Conservation (phyloP, 2,113 vertebrate species). For the Saguinus midas region DNA sequence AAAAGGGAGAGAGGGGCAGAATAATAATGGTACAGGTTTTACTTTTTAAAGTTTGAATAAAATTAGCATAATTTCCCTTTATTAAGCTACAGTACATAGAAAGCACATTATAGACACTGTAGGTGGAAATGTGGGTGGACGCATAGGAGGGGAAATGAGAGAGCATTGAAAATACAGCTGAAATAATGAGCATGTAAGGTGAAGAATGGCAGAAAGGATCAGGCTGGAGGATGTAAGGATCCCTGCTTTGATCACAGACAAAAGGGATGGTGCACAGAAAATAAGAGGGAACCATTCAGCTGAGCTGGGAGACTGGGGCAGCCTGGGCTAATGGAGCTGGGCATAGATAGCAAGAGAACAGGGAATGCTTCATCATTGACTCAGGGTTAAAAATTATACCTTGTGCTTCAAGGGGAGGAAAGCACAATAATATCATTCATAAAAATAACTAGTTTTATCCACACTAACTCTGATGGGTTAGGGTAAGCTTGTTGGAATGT, state of each 20-base stretch:
- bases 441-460: not conserved
- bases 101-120: conserved; percentile 85
- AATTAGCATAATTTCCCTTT: conserved; percentile 86
- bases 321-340: not conserved
- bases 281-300: not conserved
- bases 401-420: conserved; percentile 17
- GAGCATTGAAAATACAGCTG: conserved; percentile 81
- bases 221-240: conserved; percentile 66
- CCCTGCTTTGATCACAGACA: conserved; percentile 50
- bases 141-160: conserved; percentile 81
- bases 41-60: conserved; percentile 84
- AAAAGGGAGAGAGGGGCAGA: conserved; percentile 78
- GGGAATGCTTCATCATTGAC: not conserved
- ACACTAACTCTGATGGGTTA: not conserved
- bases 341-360: not conserved
- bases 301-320: not conserved
- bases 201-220: conserved; percentile 66
- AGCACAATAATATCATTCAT: not conserved
- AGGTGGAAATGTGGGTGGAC: conserved; percentile 86
- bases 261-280: conserved; percentile 21
- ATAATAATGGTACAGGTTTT: conserved; percentile 83
- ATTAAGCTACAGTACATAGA: conserved; percentile 83
- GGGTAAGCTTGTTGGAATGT: conserved; percentile 4
- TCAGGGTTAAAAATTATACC: not conserved
- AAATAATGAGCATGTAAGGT: conserved; percentile 79